Evolutionary conservation across 2,888 invertebrate species (phyloP), one percentile per base, ranked within the genome.

Genomic region (Panopea generosa): DNA sequence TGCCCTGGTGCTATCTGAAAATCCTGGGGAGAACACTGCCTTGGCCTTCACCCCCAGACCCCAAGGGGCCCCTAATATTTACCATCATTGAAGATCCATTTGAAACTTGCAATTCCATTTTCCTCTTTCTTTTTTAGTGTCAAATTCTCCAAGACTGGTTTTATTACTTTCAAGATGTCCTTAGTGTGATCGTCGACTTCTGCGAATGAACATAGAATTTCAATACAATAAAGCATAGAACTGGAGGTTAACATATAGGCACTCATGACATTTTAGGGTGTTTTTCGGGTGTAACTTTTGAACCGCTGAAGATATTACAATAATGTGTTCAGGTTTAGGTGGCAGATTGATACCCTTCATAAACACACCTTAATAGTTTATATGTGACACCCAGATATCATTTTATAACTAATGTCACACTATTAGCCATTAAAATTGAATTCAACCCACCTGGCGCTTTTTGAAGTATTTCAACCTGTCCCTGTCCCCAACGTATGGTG

Each of bases 301-400:
- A 52, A 52, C 52, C 52, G 52, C 52, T 52, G 52, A 52, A 52
- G 52, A 52, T 52, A 52, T 52, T 52, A 52, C 52, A 52, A 52
- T 52, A 52, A 52, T 52, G 52, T 52, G 52, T 52, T 52, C 52
- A 52, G 52, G 52, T 52, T 52, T 52, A 52, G 52, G 52, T 52
- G 52, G 52, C 52, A 52, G 52, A 52, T 52, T 52, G 52, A 52
- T 52, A 52, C 52, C 52, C 52, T 52, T 52, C 52, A 52, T 52
- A 52, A 52, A 52, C 52, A 52, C 14, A 52, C 52, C 52, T 52
- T 52, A 52, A 52, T 52, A 20, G 14, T 52, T 52, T 20, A 60
- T 60, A 60, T 60, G 60, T 60, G 60, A 60, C 60, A 47, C 60
- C 60, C 60, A 60, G 60, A 60, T 60, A 60, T 60, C 60, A 60